These are phyloP conservation scores for Drosophila sp. DNA, from an alignment of 1,140 invertebrate genomes.

Conservation along the genomic window DNA sequence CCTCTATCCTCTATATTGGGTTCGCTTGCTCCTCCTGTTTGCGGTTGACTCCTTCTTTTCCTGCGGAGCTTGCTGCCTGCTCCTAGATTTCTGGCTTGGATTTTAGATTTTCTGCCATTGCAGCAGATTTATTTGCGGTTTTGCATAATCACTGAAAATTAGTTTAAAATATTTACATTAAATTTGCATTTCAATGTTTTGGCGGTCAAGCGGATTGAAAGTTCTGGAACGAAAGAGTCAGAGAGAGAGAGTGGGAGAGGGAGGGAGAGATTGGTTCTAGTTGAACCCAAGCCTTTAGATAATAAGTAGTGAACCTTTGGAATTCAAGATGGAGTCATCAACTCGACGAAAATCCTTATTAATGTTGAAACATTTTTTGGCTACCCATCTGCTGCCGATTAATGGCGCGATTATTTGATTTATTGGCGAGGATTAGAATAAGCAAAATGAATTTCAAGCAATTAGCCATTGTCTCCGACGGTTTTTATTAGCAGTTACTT, in stretches of 20 bases:
- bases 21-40: conserved; percentile 61
- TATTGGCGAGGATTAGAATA: conserved; percentile 1
- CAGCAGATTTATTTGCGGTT: conserved; percentile 80
- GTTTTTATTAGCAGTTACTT: no score
- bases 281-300: conserved; percentile 18
- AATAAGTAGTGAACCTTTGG: not conserved
- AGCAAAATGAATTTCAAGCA: conserved; percentile 10
- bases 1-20: conserved; percentile 12
- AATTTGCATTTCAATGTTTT: conserved; percentile 75
- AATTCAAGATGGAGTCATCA: not conserved
- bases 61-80: conserved; percentile 26
- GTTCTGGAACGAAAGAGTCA: not conserved
- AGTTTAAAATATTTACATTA: conserved; percentile 80
- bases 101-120: conserved; percentile 54
- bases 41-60: conserved; percentile 18
- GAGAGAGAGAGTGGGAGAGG: no score
- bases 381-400: not conserved
- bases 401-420: conserved; percentile 12
- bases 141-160: conserved; percentile 80
- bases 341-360: not conserved
- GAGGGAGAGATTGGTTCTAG: no score
- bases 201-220: conserved; percentile 23
- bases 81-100: conserved; percentile 31
- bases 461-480: not conserved
- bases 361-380: not conserved